A percentile compares a stretch with the other conserved stretches of the same genome.
Conservation (phyloP, 2,797 vertebrate genomes). For the Echeneis naucrates region DNA sequence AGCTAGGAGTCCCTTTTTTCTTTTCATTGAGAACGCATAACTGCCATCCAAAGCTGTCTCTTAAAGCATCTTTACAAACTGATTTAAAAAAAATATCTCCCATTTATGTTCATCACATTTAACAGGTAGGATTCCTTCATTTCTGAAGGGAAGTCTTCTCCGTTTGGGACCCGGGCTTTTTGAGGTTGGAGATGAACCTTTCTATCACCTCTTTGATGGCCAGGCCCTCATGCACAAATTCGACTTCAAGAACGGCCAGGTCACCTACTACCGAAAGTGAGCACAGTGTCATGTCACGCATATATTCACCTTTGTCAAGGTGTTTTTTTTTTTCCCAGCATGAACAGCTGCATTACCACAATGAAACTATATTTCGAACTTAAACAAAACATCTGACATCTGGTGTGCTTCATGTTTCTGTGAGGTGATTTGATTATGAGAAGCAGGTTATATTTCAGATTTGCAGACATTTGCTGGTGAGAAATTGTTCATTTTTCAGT, state of each 20-base stretch:
- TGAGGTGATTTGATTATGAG: background rate
- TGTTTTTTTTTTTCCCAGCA: too few relatives aligned
- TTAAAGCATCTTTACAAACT: background rate
- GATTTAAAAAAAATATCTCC: background rate
- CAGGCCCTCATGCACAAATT: constrained; percentile 99
- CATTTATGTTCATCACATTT: background rate
- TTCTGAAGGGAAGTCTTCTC: constrained; percentile 93
- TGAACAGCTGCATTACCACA: background rate
- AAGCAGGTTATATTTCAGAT: background rate
- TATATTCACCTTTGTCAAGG: background rate
- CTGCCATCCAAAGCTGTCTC: background rate
- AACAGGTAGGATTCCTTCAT: constrained; percentile 92
- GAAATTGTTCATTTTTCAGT: background rate
- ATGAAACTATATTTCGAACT: background rate
- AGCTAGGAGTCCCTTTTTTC: background rate
- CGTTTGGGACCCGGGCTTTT: constrained; percentile 96
- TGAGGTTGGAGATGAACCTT: constrained; percentile 93
- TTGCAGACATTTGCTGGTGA: background rate
- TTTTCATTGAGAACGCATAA: background rate
- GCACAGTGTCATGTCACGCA: background rate
- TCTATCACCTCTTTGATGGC: constrained; percentile 96
- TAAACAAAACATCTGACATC: background rate
- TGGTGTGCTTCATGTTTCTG: background rate
- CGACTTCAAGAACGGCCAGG: constrained; percentile 95
- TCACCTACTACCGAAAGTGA: constrained; percentile 92